These are phyloP conservation scores for Pica pica DNA, from an alignment of 2,113 vertebrate species.

Conservation along the genomic window DNA sequence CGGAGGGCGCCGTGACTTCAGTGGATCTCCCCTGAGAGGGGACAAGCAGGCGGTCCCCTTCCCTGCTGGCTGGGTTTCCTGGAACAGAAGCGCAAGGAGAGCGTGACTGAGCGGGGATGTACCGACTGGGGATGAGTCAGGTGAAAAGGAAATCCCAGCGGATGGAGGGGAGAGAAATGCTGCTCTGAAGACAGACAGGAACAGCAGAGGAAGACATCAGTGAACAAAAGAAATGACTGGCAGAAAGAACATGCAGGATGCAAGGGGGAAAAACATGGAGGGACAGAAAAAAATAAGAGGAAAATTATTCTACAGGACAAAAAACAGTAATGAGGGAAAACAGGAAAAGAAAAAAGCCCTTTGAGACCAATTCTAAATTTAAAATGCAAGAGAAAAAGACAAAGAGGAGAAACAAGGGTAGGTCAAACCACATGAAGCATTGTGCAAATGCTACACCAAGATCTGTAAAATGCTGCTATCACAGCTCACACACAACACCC, in stretches of 20 bases:
- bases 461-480: neutral
- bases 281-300: neutral
- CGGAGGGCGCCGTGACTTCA: neutral
- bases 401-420: conserved; percentile 9
- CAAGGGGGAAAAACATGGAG: neutral
- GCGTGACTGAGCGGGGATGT: neutral
- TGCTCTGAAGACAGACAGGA: neutral
- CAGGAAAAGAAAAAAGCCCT: neutral
- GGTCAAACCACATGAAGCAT: neutral
- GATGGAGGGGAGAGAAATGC: conserved; percentile 22
- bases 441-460: neutral
- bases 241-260: neutral
- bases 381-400: neutral
- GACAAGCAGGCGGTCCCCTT: neutral
- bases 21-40: neutral
- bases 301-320: neutral
- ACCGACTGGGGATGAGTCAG: conserved; percentile 26
- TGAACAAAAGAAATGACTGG: conserved; percentile 7
- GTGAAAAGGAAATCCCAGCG: conserved; percentile 55
- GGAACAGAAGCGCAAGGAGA: neutral
- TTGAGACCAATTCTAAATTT: neutral
- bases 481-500: neutral
- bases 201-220: neutral
- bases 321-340: neutral
- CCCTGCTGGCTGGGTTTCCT: neutral